Evolutionary conservation across 2,888 invertebrate species (phyloP).

Genomic region (Epirrita christyi): DNA sequence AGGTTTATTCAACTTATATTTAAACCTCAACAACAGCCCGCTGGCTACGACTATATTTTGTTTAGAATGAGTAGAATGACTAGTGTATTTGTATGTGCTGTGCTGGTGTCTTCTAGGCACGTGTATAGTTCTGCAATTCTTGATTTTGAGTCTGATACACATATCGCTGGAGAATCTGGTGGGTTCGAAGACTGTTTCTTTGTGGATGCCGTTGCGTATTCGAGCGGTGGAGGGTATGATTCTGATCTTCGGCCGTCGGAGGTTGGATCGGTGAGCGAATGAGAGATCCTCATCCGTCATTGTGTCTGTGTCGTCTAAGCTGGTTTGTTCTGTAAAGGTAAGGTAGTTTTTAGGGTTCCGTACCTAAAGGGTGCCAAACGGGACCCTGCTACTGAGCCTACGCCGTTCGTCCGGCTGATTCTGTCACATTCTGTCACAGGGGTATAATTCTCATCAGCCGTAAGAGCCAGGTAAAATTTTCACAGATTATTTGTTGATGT

Average conservation of each 20-base stretch:
- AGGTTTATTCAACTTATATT: constrained; percentile 63
- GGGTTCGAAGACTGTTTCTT: constrained; percentile 65
- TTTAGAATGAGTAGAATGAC: constrained; percentile 29
- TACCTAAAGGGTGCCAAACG: no score
- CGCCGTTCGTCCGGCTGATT: no score
- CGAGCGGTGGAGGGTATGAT: constrained; percentile 47
- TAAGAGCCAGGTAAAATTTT: no score
- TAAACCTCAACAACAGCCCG: constrained; percentile 73
- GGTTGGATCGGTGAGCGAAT: constrained; percentile 52
- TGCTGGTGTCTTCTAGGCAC: constrained; percentile 28
- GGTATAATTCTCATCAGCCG: no score
- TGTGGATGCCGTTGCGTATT: constrained; percentile 48
- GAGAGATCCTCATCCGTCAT: constrained; percentile 59
- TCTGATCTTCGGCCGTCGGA: constrained; percentile 59
- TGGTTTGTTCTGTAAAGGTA: constrained; percentile 50
- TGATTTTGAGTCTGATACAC: constrained; percentile 64
- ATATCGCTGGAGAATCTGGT: constrained; percentile 54
- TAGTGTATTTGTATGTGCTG: constrained; percentile 38
- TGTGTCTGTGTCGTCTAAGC: constrained; percentile 50
- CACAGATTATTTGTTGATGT: no score
- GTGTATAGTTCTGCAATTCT: constrained; percentile 62
- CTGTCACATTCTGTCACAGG: no score
- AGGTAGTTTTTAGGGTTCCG: no score
- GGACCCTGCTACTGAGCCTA: no score
- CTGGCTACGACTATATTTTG: constrained; percentile 57